phyloP scores from a whole-genome alignment of 30 jellyfish, hydroid and myxozoan species.

The Aurelia sp. region DNA sequence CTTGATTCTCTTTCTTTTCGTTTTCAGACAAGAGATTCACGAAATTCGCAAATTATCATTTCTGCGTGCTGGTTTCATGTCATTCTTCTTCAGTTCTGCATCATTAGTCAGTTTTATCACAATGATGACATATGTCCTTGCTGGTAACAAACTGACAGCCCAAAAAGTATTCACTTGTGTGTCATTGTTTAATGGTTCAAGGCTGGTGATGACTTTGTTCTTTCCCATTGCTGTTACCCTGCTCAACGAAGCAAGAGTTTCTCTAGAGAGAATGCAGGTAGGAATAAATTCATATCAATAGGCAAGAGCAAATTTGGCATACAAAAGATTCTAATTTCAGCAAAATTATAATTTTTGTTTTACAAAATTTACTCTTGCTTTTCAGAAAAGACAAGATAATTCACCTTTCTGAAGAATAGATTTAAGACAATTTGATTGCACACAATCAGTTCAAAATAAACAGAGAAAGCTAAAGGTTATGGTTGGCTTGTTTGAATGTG shows the following conservation, averaged over 20 bases:
- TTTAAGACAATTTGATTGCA: too few relatives aligned
- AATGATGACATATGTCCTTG: conserved; percentile 80
- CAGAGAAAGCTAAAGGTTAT: too few relatives aligned
- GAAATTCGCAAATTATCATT: conserved; percentile 63
- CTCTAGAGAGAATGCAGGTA: conserved; percentile 85
- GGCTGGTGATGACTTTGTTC: conserved; percentile 72
- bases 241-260: conserved; percentile 79
- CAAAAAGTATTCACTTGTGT: conserved; percentile 81
- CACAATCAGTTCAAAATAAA: too few relatives aligned
- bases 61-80: conserved; percentile 84
- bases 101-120: conserved; percentile 82
- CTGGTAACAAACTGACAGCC: conserved; percentile 79
- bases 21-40: conserved; percentile 74
- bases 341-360: too few relatives aligned
- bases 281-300: too few relatives aligned
- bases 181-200: conserved; percentile 73
- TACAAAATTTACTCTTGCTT: too few relatives aligned
- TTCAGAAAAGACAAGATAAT: too few relatives aligned
- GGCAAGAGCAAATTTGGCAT: too few relatives aligned
- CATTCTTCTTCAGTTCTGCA: conserved; percentile 91
- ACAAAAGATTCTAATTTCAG: too few relatives aligned
- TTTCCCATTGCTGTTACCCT: conserved; percentile 85
- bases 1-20: neutral
- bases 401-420: too few relatives aligned
- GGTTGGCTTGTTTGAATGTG: too few relatives aligned